phyloP scores from a whole-genome alignment of 1,140 invertebrate genomes.

The Chrysoperla carnea region DNA sequence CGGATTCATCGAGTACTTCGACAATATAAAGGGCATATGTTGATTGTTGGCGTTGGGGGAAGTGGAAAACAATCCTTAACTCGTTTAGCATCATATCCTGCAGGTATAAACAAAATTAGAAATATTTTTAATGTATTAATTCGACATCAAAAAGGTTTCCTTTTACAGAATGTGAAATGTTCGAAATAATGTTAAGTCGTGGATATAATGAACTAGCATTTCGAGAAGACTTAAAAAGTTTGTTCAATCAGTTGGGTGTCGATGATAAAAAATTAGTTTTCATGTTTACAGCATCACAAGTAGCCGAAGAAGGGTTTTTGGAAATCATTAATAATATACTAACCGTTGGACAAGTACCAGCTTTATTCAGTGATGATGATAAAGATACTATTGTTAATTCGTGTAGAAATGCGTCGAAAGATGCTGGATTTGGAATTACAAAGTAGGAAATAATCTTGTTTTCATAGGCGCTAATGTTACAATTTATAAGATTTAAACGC shows the following conservation, averaged over 20 bases:
- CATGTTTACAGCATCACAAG: conserved; percentile 65
- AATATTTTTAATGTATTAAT: neutral
- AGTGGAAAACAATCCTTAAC: conserved; percentile 66
- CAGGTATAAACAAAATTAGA: conserved; percentile 24
- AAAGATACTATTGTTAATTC: conserved; percentile 55
- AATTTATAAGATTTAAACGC: neutral
- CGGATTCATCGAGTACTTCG: conserved; percentile 65
- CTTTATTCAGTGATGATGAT: conserved; percentile 72
- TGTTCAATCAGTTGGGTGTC: conserved; percentile 58
- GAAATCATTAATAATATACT: conserved; percentile 83
- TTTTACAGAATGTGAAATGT: conserved; percentile 46
- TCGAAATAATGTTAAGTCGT: conserved; percentile 62
- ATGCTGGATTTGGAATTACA: conserved; percentile 45
- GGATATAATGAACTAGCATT: conserved; percentile 70
- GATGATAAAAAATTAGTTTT: conserved; percentile 66
- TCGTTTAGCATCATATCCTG: conserved; percentile 51
- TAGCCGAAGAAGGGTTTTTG: conserved; percentile 62
- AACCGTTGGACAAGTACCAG: conserved; percentile 67
- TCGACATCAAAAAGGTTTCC: neutral
- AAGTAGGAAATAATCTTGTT: conserved; percentile 34
- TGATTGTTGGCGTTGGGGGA: conserved; percentile 73
- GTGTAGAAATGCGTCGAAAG: conserved; percentile 44
- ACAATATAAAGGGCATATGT: conserved; percentile 65
- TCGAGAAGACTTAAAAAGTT: conserved; percentile 65
- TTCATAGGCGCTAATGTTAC: neutral